phyloP scores from a whole-genome alignment of 2,888 invertebrate species.

The Idaea straminata region DNA sequence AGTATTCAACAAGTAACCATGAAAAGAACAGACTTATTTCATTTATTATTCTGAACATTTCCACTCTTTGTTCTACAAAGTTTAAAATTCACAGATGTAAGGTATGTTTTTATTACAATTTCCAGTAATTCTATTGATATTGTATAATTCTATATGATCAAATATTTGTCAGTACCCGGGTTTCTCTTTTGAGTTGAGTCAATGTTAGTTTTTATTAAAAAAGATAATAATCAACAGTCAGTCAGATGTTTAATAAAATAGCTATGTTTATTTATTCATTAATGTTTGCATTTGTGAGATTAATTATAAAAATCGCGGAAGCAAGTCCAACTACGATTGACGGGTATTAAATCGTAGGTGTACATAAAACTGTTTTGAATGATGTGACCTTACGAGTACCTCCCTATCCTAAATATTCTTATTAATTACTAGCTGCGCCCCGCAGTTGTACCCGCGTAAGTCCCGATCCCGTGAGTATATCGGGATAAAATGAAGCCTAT shows the following conservation, averaged over 20 bases:
- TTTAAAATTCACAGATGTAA: neutral
- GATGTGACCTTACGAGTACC: too few relatives aligned
- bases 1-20: too few relatives aligned
- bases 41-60: neutral
- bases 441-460: too few relatives aligned
- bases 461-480: too few relatives aligned
- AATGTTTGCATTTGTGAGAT: conserved; percentile 21
- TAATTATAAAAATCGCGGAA: conserved; percentile 27
- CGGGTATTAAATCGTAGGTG: conserved; percentile 17
- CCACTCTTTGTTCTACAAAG: neutral
- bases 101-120: neutral
- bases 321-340: conserved; percentile 21
- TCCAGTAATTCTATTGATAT: neutral
- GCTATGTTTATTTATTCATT: conserved; percentile 27
- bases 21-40: neutral
- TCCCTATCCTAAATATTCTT: too few relatives aligned
- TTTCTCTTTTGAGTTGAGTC: neutral
- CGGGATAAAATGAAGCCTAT: too few relatives aligned
- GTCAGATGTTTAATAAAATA: conserved; percentile 28
- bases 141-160: neutral
- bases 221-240: conserved; percentile 21
- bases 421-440: too few relatives aligned
- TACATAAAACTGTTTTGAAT: too few relatives aligned
- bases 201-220: neutral
- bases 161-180: neutral